Evolutionary conservation across 2,888 invertebrate genomes (phyloP), one percentile per base, ranked within the genome.

Genomic region (Athetis lepigone): DNA sequence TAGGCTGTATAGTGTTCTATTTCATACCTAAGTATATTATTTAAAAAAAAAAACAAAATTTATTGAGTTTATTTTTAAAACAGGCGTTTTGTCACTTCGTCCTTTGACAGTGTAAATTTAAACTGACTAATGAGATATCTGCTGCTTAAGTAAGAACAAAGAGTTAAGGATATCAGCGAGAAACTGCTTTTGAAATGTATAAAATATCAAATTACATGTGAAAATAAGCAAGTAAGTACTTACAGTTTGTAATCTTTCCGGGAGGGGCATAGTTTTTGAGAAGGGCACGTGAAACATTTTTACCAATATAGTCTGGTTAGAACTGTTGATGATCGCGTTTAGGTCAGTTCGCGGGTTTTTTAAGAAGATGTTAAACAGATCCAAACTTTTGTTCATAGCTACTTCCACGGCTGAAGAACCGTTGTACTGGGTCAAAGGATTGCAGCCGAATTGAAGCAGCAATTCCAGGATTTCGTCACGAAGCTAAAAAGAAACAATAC

Each of bases 251-350:
- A 90, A 55, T 29, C 88, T 82, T 2, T 89, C 86, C 13, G 70
- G 9, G 9, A 77, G 66, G 13, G 79, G 67, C n/a, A 90, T 56
- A 2, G 75, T 82, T 69, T 77, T 90, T 69, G 86, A 91, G 69
- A 84, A 92, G 1, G 87, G 79, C 4, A 83, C 52, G 11, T 79
- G 75, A 60, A 94, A 93, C 79, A 92, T 88, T 76, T 93, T 93
- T 0, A 90, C 80, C 4, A 94, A 84, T 37, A 91, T 79, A 8
- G 81, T 90, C 59, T 94, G 92, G 58, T 91, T 88, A 0, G 49
- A 29, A 8, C 85, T 78, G 72, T 94, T 93, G 47, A 94, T 93
- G 7, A 83, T 37, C 1, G 83, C 83, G 60, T 94, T 94, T 0
- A 94, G 82, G 60, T 93, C 73, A 0, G 86, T 89, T 37, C 72